Evolutionary conservation across 2,888 invertebrate genomes (phyloP).

Genomic region (Halictus ligatus): DNA sequence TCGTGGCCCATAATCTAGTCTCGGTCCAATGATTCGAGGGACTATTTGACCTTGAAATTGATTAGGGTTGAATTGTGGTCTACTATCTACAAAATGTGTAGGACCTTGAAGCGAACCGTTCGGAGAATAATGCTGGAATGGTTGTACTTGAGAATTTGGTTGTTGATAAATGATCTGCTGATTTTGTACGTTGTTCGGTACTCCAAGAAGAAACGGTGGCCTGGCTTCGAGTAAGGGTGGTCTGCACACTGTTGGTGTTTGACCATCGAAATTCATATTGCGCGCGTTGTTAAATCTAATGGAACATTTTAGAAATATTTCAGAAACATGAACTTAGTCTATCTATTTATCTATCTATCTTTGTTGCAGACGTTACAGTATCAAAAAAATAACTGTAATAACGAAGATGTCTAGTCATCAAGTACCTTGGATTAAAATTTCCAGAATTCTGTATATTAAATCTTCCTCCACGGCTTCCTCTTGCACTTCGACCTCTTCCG

Average conservation of each 20-base stretch:
- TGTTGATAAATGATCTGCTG: slow-evolving; percentile 75
- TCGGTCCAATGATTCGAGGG: slow-evolving; percentile 66
- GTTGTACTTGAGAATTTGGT: slow-evolving; percentile 68
- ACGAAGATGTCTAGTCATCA: slow-evolving; percentile 6
- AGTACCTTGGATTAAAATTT: slow-evolving; percentile 76
- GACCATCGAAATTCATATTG: slow-evolving; percentile 66
- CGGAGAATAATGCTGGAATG: slow-evolving; percentile 74
- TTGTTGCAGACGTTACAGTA: neutral
- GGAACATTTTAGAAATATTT: slow-evolving; percentile 17
- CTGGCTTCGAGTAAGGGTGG: slow-evolving; percentile 77
- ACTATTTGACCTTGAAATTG: slow-evolving; percentile 75
- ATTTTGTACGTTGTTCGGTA: slow-evolving; percentile 70
- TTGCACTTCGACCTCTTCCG: slow-evolving; percentile 72
- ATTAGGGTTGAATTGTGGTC: slow-evolving; percentile 72
- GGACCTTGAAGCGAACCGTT: slow-evolving; percentile 72
- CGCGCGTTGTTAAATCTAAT: slow-evolving; percentile 64
- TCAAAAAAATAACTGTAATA: neutral
- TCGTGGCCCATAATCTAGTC: slow-evolving; percentile 75
- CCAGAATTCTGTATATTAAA: slow-evolving; percentile 71
- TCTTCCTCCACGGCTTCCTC: slow-evolving; percentile 73
- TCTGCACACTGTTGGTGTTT: slow-evolving; percentile 68
- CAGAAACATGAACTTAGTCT: neutral
- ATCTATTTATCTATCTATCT: neutral
- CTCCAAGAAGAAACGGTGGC: slow-evolving; percentile 73
- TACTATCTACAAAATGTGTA: slow-evolving; percentile 75